A percentile compares a stretch with the other conserved stretches of the same genome.
These are phyloP conservation scores for Drosophila melanocephala DNA, from an alignment of 2,888 invertebrate genomes.

Conservation along the genomic window DNA sequence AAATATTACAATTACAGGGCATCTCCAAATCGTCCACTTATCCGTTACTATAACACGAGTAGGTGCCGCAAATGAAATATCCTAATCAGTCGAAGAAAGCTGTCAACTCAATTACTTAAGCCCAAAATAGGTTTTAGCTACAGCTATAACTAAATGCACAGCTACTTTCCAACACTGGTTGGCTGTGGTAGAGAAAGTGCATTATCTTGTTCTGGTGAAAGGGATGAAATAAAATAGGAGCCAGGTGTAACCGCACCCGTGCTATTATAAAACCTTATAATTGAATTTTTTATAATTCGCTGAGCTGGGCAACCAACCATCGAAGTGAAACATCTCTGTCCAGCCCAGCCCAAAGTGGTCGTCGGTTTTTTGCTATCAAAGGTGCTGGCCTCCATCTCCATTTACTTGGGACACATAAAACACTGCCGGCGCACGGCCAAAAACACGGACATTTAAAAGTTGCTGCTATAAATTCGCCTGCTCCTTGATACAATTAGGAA, in stretches of 20 bases:
- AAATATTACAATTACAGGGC: background rate
- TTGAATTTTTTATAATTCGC: conserved; percentile 78
- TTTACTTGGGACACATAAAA: conserved; percentile 47
- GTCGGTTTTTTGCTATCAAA: conserved; percentile 9
- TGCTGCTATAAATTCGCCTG: conserved; percentile 66
- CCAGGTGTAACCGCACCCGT: conserved; percentile 54
- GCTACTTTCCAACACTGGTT: background rate
- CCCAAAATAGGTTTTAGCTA: conserved; percentile 2
- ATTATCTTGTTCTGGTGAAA: conserved; percentile 33
- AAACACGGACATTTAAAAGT: conserved; percentile 68
- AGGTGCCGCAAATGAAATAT: background rate
- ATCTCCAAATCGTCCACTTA: background rate
- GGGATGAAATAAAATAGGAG: conserved; percentile 20
- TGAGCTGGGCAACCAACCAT: conserved; percentile 44
- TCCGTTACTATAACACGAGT: background rate
- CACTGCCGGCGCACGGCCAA: conserved; percentile 44
- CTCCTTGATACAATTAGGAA: conserved; percentile 70
- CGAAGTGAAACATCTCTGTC: conserved; percentile 42
- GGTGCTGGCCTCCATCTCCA: conserved; percentile 10
- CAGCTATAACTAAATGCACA: conserved; percentile 3
- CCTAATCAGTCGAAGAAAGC: conserved; percentile 8
- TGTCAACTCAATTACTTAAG: conserved; percentile 11
- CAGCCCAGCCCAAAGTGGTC: conserved; percentile 29
- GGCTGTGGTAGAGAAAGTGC: conserved; percentile 33
- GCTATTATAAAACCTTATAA: conserved; percentile 72